Percentiles rank a stretch among this genome's conserved stretches.
Conservation (phyloP, 2,113 vertebrate species). For the Zosterops pallidus region DNA sequence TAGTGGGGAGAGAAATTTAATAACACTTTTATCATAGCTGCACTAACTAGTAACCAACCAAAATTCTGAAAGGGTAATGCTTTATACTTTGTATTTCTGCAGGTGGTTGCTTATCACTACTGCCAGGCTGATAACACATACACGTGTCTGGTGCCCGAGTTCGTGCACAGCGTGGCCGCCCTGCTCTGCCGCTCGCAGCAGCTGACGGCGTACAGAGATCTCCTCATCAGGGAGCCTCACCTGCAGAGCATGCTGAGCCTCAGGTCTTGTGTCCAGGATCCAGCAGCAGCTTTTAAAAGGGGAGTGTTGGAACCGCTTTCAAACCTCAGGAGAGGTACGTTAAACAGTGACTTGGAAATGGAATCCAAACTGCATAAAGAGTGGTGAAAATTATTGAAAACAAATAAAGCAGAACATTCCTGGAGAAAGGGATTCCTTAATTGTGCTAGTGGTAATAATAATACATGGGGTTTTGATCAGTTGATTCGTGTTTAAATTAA, state of each 20-base stretch:
- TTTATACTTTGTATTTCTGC: background rate
- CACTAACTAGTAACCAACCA: background rate
- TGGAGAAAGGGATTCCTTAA: background rate
- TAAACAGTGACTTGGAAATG: background rate
- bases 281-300: slow-evolving; percentile 86
- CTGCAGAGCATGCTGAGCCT: slow-evolving; percentile 95
- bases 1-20: background rate
- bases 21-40: background rate
- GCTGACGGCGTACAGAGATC: slow-evolving; percentile 86
- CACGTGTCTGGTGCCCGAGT: slow-evolving; percentile 95
- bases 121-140: slow-evolving; percentile 98
- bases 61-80: background rate
- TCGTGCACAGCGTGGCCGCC: slow-evolving; percentile 93
- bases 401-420: background rate
- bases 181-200: slow-evolving; percentile 89
- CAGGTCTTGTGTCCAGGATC: slow-evolving; percentile 95
- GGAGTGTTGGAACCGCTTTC: slow-evolving; percentile 91
- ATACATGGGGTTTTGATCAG: background rate
- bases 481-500: background rate
- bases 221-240: slow-evolving; percentile 88
- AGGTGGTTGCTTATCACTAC: slow-evolving; percentile 98
- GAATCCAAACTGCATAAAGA: background rate
- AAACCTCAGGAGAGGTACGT: slow-evolving; percentile 87
- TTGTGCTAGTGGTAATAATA: background rate
- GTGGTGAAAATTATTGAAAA: too few species aligned